A percentile compares a stretch with the other conserved stretches of the same genome.
These are phyloP conservation scores for Pipra filicauda DNA, from an alignment of 2,113 vertebrate species.

Conservation along the genomic window DNA sequence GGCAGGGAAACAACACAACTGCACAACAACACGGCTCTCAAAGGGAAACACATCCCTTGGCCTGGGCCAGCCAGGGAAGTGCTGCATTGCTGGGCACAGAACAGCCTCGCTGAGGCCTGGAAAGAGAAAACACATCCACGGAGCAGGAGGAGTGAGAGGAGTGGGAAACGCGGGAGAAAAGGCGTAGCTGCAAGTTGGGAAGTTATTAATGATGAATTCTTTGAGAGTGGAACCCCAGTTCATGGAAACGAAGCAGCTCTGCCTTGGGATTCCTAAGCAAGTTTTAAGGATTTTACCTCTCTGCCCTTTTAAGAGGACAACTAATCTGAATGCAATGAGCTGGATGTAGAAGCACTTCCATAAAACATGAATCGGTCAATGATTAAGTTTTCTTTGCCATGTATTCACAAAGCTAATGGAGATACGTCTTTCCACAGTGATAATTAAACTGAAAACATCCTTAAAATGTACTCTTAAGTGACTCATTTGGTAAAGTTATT, in stretches of 20 bases:
- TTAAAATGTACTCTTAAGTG: neutral
- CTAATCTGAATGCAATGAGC: neutral
- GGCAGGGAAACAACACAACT: neutral
- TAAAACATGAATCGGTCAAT: neutral
- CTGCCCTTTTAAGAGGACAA: neutral
- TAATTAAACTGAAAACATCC: slow-evolving; percentile 42
- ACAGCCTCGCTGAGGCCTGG: neutral
- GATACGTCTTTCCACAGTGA: neutral
- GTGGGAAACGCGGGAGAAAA: neutral
- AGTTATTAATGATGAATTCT: neutral
- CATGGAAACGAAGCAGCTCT: neutral
- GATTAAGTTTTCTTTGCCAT: neutral
- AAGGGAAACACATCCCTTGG: neutral
- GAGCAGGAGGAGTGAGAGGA: neutral
- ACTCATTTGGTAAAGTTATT: neutral
- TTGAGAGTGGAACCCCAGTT: neutral
- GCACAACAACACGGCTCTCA: neutral
- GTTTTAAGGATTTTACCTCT: neutral
- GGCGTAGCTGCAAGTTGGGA: neutral
- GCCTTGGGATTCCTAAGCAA: neutral
- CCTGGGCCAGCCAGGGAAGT: neutral
- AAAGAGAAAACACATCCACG: neutral
- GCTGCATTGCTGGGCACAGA: neutral
- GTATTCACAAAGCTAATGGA: slow-evolving; percentile 1
- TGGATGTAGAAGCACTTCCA: neutral